phyloP scores from a whole-genome alignment of 2,888 invertebrate genomes.

The Zaprionus bogoriensis region DNA sequence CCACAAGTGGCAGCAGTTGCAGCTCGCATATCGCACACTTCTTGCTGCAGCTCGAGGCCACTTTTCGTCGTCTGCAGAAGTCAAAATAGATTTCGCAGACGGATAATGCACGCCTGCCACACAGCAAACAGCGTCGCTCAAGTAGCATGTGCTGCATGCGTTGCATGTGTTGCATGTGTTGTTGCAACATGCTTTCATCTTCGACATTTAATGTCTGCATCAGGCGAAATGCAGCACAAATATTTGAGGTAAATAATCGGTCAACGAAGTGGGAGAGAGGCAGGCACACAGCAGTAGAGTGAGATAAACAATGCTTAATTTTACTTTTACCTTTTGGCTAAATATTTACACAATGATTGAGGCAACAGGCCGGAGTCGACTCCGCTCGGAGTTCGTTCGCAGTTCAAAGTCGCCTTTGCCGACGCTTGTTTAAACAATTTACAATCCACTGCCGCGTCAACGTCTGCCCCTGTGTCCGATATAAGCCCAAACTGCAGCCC shows the following conservation, averaged over 20 bases:
- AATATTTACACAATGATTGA: constrained; percentile 56
- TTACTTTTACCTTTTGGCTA: constrained; percentile 39
- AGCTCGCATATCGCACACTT: background rate
- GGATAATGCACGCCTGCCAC: background rate
- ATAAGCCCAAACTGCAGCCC: too few relatives aligned
- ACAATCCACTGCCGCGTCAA: constrained; percentile 30
- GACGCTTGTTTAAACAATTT: constrained; percentile 74
- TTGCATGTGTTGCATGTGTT: constrained; percentile 2
- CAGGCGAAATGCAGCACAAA: constrained; percentile 1
- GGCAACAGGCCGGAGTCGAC: background rate
- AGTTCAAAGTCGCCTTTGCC: constrained; percentile 67
- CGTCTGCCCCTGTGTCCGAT: background rate
- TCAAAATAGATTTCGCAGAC: background rate
- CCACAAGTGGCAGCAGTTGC: background rate
- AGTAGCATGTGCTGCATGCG: background rate
- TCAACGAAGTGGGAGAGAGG: background rate
- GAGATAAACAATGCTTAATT: constrained; percentile 7
- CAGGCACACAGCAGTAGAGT: background rate
- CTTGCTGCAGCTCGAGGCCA: background rate
- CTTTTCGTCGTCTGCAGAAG: too few relatives aligned
- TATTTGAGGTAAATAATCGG: constrained; percentile 2
- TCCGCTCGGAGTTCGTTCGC: background rate
- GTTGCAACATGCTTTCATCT: background rate
- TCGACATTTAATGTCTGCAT: constrained; percentile 3
- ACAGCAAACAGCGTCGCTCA: background rate